These are phyloP conservation scores for Spilarctia lutea DNA, from an alignment of 2,888 invertebrate species.

Conservation along the genomic window DNA sequence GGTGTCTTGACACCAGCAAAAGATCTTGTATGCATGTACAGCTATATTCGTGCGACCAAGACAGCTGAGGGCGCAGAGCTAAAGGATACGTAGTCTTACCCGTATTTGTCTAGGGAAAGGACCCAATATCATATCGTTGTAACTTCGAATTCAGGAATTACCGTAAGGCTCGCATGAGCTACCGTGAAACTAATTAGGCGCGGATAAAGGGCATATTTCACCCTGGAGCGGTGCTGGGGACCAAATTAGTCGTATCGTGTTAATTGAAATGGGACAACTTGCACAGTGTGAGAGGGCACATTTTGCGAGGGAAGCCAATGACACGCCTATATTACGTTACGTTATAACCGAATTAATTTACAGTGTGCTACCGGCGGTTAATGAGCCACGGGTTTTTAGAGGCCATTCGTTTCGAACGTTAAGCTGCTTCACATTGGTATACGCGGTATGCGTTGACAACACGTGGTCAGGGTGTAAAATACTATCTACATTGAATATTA, in stretches of 20 bases:
- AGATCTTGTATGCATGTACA: neutral
- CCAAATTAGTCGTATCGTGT: slow-evolving; percentile 53
- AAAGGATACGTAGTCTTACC: slow-evolving; percentile 2
- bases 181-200: slow-evolving; percentile 55
- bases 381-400: slow-evolving; percentile 54
- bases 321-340: slow-evolving; percentile 49
- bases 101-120: slow-evolving; percentile 20
- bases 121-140: slow-evolving; percentile 30
- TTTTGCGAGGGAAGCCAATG: slow-evolving; percentile 50
- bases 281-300: slow-evolving; percentile 35
- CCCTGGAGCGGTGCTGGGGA: slow-evolving; percentile 43
- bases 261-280: slow-evolving; percentile 54
- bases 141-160: slow-evolving; percentile 51
- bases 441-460: slow-evolving; percentile 39
- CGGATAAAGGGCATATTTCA: slow-evolving; percentile 57
- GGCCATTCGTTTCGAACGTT: slow-evolving; percentile 46
- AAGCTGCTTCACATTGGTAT: slow-evolving; percentile 35
- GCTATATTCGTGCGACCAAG: neutral
- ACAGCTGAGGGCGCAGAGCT: neutral
- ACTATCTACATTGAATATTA: slow-evolving; percentile 37
- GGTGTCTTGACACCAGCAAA: neutral
- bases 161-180: slow-evolving; percentile 48
- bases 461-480: slow-evolving; percentile 45
- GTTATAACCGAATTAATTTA: slow-evolving; percentile 54
- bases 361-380: slow-evolving; percentile 40